Evolutionary conservation across 1,140 invertebrate species (phyloP), one percentile per base, ranked within the genome.

Genomic region (Drosophila sproati): DNA sequence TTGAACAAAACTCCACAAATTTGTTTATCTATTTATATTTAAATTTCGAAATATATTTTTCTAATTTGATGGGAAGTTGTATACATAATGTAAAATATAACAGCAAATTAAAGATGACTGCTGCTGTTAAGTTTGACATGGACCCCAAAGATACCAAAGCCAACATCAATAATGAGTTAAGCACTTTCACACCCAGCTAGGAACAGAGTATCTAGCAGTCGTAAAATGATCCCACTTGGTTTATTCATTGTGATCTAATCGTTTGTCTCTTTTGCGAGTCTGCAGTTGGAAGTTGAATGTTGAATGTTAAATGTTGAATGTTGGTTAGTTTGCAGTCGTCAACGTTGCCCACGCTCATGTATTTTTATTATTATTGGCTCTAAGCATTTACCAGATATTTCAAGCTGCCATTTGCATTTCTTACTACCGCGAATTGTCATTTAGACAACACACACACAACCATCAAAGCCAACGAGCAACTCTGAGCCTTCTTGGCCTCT

Each of bases 331-430:
- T 47, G 52, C 50, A 29, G 45, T 20, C 52, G 62, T 59, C 48
- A 29, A 20, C 60, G 50, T 56, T 69, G 83, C 83, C 85, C 83
- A 87, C 83, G 85, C 83, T 80, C 77, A 63, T 88, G 83, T 88
- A 77, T 68, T 89, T 87, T 88, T 88, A 89, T 88, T 88, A 88
- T 89, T 88, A 88, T 88, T 89, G 83, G 80, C 72, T 88, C 72
- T 61, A 80, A 78, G 83, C 83, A 83, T 87, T 83, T 76, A 85
- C 52, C 32, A 56, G 64, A 60, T 57, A 67, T 57, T 72, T 74
- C 61, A 48, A 76, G 67, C 70, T 88, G 85, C 69, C 83, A 83
- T 88, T 89, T 88, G 85, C 73, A 83, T 89, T 79, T 76, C 77
- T 82, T 87, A 88, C 82, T 82, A 67, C 83, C 76, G 54, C 59